Evolutionary conservation across 2,113 vertebrate species (phyloP), one percentile per base, ranked within the genome.

Genomic region (Stomatorhinus ivindoensis): DNA sequence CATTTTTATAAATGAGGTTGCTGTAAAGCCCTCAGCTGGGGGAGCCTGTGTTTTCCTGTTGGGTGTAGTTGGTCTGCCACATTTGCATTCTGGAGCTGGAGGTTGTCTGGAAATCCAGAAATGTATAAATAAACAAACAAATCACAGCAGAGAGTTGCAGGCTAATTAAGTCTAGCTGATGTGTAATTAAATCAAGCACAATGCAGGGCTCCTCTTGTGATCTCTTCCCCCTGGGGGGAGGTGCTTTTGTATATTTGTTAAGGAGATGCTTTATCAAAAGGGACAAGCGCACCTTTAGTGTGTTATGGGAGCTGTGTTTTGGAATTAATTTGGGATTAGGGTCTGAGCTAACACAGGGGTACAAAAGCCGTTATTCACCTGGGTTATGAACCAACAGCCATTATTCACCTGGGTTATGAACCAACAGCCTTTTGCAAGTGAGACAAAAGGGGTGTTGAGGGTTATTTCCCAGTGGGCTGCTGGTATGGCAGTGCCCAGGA

Each of bases 101-200:
- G 51, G 27, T 55, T 53, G 50, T 55, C 86, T 55, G 27, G 31
- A 53, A 87, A 61, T 19, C 21, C 87, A 48, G 11, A 47, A 85
- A 85, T 39, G 46, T 85, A 85, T 48, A 85, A 84, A 19, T 46
- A 44, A 53, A 35, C n/a, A 85, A 85, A 46, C 21, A 44, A 53
- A 35, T 27, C 21, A 44, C 21, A 35, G 27, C 11, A 39, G 35
- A 87, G 53, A 44, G 11, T 65, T 39, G 11, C 24, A 35, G 53
- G 35, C 53, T 42, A 61, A 61, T 87, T 87, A 61, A 65, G 31
- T 61, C 55, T 87, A 87, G 21, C 51, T n/a, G 39, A 87, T 87
- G 87, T 65, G 31, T 87, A 87, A 87, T 87, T 87, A 87, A 87
- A 44, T 87, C 21, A 39, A 44, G 19, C 31, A 44, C 31, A 61